Evolutionary conservation across 2,888 invertebrate species (phyloP), one percentile per base, ranked within the genome.

Genomic region (Himalopsyche tibetana): DNA sequence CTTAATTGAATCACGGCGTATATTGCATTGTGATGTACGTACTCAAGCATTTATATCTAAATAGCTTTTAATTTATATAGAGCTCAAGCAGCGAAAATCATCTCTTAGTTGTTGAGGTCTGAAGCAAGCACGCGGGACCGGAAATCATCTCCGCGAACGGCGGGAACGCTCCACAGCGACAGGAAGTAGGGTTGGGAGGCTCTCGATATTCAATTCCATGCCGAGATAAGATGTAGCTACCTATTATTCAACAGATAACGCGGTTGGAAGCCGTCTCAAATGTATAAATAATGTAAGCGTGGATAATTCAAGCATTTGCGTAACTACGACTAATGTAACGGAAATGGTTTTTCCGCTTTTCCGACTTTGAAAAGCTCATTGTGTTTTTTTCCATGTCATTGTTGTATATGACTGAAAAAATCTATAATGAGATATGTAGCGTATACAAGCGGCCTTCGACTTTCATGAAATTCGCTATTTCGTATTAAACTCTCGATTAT

Each of bases 271-370:
- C 42, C 80, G 28, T 8, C 38, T 38, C 80, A 80, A 42, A 80
- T 63, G 63, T 19, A 63, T 63, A 63, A 63, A 63, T 63, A 63
- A n/a, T 63, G 19, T 63, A 63, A 63, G 63, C 19, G 19, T 8
- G 63, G 63, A 63, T 63, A 63, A 63, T 63, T 63, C 63, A 63
- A 28, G 19, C 63, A 63, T 89, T 89, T 89, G 87, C 86, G 88
- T 88, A 89, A 84, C 85, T 85, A 86, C 87, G 81, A 82, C 82
- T 87, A 87, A 84, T 87, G 56, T 84, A 84, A 87, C 79, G 84
- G 86, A 87, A 85, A 86, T 87, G 84, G 55, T 69, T 63, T 81
- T 79, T 36, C 82, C 84, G 84, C 55, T 79, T 84, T 84, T 84
- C 82, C 79, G 84, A 55, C 80, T 51, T 55, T 42, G 82, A 17